A percentile compares a stretch with the other conserved stretches of the same genome.
These are phyloP conservation scores for Bradysia coprophila DNA, from an alignment of 1,140 invertebrate genomes.

Conservation along the genomic window DNA sequence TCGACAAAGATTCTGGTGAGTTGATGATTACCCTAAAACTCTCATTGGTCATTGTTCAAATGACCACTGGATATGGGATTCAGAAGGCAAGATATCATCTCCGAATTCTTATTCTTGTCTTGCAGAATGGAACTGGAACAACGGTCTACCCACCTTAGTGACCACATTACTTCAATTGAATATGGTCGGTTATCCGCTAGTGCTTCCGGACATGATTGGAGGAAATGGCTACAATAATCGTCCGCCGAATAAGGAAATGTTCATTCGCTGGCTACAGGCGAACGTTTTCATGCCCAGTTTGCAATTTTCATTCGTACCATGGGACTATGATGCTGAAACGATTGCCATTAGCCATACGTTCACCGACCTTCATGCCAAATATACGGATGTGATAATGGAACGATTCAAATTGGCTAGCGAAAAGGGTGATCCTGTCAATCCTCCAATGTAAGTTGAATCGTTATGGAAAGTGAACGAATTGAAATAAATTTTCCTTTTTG, in stretches of 20 bases:
- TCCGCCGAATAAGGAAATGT: conserved; percentile 57
- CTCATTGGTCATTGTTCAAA: too few relatives aligned
- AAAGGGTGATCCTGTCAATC: conserved; percentile 54
- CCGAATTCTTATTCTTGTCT: too few relatives aligned
- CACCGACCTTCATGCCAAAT: conserved; percentile 46
- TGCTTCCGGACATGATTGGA: conserved; percentile 84
- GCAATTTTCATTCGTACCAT: conserved; percentile 77
- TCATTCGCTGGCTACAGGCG: conserved; percentile 74
- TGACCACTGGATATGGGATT: too few relatives aligned
- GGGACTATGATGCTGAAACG: conserved; percentile 61
- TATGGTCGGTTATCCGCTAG: conserved; percentile 65
- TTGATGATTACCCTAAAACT: too few relatives aligned
- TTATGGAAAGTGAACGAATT: not conserved
- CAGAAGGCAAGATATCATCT: too few relatives aligned
- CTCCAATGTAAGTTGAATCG: too few relatives aligned
- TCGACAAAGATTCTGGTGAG: conserved; percentile 76
- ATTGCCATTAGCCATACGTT: conserved; percentile 43
- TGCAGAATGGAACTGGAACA: conserved; percentile 60
- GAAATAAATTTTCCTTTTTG: not conserved
- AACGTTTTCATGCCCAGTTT: conserved; percentile 73
- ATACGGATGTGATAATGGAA: conserved; percentile 37
- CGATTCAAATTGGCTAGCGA: conserved; percentile 36
- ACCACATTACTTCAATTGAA: conserved; percentile 65
- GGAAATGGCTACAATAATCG: conserved; percentile 57
- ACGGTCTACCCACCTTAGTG: conserved; percentile 60